These are phyloP conservation scores for Spisula subtruncata DNA, from an alignment of 2,888 invertebrate genomes.

Conservation along the genomic window DNA sequence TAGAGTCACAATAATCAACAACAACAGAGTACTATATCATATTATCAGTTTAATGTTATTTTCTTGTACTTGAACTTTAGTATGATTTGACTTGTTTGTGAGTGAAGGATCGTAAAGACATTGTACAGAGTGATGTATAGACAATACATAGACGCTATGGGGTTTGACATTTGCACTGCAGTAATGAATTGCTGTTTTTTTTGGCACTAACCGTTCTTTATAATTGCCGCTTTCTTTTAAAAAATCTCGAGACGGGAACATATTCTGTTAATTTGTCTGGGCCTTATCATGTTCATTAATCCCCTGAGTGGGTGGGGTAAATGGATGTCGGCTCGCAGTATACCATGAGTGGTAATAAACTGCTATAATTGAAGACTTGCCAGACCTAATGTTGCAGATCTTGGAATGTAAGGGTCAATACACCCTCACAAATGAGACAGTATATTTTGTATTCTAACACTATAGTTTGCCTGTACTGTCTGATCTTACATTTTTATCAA, in stretches of 20 bases:
- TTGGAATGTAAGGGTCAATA: not conserved
- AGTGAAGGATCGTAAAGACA: not conserved
- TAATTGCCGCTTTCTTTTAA: conserved; percentile 9
- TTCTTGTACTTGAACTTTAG: too few relatives aligned
- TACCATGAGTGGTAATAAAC: not conserved
- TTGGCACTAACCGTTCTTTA: not conserved
- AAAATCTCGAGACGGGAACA: not conserved
- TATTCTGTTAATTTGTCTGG: conserved; percentile 19
- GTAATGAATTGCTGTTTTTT: not conserved
- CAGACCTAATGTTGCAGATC: conserved; percentile 1
- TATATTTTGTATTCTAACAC: not conserved
- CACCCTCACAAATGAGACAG: not conserved
- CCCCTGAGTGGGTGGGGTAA: conserved; percentile 12
- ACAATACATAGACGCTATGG: not conserved
- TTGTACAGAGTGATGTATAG: not conserved
- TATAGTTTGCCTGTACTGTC: too few relatives aligned
- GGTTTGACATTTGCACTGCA: not conserved
- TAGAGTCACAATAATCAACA: too few relatives aligned
- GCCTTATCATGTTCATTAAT: conserved; percentile 10
- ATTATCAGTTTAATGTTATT: too few relatives aligned
- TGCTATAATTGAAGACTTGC: conserved; percentile 14
- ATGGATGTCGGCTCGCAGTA: not conserved
- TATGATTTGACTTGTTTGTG: not conserved
- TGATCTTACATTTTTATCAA: too few relatives aligned
- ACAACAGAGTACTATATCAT: too few relatives aligned